Conservation (phyloP, 2,888 invertebrate species). For the Nephrotoma appendiculata region DNA sequence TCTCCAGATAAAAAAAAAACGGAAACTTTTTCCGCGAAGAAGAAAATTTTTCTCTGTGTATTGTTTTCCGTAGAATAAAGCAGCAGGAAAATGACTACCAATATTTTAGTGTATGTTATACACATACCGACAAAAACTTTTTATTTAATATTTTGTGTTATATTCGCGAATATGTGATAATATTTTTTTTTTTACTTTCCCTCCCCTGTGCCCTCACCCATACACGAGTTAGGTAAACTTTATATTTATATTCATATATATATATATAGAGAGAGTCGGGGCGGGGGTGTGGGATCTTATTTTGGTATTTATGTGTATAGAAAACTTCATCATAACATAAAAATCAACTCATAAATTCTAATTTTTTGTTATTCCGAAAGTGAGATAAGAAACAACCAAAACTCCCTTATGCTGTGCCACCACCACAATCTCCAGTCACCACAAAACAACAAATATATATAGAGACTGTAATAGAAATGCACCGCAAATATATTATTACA, state of each 20-base stretch:
- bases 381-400: not conserved
- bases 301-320: not conserved
- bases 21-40: not conserved
- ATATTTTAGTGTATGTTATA: not conserved
- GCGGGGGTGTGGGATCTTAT: not conserved
- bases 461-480: not conserved
- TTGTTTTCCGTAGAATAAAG: not conserved
- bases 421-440: not conserved
- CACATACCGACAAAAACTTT: not conserved
- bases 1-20: not conserved
- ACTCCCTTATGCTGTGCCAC: not conserved
- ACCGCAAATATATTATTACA: not conserved
- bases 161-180: not conserved
- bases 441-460: not conserved
- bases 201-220: not conserved
- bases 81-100: not conserved
- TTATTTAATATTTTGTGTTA: not conserved
- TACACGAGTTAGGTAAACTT: not conserved
- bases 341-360: not conserved
- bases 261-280: too few relatives aligned
- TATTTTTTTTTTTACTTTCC: not conserved
- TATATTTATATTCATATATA: not conserved
- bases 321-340: not conserved
- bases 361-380: not conserved
- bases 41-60: not conserved